Evolutionary conservation across 1,140 invertebrate genomes (phyloP).

Genomic region (Nephila pilipes): DNA sequence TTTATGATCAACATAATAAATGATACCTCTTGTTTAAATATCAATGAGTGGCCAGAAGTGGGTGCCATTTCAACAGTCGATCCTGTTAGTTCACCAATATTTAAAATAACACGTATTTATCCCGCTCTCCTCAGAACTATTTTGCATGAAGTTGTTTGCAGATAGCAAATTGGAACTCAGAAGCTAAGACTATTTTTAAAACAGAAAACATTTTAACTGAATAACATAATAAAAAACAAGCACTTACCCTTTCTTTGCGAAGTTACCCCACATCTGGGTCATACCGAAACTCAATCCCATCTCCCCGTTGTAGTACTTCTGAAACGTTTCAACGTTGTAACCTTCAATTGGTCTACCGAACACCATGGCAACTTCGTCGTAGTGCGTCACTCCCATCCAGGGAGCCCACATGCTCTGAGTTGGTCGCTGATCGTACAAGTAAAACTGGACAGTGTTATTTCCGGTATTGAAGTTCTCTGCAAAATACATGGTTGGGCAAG

Average conservation of each 20-base stretch:
- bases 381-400: constrained; percentile 75
- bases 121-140: no score
- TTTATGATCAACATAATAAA: no score
- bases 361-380: constrained; percentile 77
- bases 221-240: background rate
- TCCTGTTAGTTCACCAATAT: no score
- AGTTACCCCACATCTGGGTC: background rate
- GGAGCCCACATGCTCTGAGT: constrained; percentile 31
- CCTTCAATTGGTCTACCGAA: constrained; percentile 70
- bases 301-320: background rate
- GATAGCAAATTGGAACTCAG: no score
- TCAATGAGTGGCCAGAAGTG: no score
- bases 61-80: no score
- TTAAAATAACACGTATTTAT: no score
- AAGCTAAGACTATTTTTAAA: background rate
- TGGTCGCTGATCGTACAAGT: constrained; percentile 75
- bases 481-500: constrained; percentile 13
- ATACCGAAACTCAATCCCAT: background rate
- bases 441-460: constrained; percentile 68
- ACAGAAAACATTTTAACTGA: background rate
- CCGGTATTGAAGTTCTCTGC: background rate
- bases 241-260: background rate
- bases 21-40: no score
- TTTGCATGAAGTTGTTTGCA: no score
- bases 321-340: background rate